Percentiles rank a stretch among this genome's conserved stretches.
These are phyloP conservation scores for Lycodopsis pacificus DNA, from an alignment of 2,797 vertebrate species.

Conservation along the genomic window DNA sequence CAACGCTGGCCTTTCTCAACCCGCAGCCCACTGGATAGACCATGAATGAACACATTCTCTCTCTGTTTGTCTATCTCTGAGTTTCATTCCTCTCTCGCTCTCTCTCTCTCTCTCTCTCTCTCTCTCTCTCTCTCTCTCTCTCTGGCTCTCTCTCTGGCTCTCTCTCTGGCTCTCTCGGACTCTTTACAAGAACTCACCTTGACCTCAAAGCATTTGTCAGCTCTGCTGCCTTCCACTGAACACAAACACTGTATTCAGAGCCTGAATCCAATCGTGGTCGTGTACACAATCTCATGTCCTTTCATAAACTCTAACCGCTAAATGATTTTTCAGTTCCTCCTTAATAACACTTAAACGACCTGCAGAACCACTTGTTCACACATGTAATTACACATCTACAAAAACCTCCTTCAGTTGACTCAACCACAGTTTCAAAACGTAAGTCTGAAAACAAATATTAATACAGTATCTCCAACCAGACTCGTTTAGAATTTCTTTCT, in stretches of 20 bases:
- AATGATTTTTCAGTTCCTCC: constrained; percentile 40
- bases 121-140: constrained; percentile 22
- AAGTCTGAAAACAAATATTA: background rate
- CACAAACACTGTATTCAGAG: constrained; percentile 26
- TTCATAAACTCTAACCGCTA: constrained; percentile 27
- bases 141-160: background rate
- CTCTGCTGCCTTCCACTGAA: constrained; percentile 8
- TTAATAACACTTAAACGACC: background rate
- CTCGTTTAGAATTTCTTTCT: background rate
- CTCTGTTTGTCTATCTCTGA: constrained; percentile 27
- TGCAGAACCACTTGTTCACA: background rate
- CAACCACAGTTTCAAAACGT: background rate
- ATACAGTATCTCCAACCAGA: background rate
- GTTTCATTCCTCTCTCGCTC: constrained; percentile 24
- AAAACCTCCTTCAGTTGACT: background rate
- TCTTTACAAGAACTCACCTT: constrained; percentile 62
- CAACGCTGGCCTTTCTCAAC: constrained; percentile 68
- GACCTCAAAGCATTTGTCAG: constrained; percentile 49
- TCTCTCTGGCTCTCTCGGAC: constrained; percentile 15
- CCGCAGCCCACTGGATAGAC: constrained; percentile 64
- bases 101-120: background rate
- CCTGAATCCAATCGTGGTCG: background rate
- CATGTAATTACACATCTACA: background rate
- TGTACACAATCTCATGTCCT: constrained; percentile 26
- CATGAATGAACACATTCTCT: constrained; percentile 78